These are phyloP conservation scores for Meandrusa payeni DNA, from an alignment of 2,888 invertebrate species.

Conservation along the genomic window DNA sequence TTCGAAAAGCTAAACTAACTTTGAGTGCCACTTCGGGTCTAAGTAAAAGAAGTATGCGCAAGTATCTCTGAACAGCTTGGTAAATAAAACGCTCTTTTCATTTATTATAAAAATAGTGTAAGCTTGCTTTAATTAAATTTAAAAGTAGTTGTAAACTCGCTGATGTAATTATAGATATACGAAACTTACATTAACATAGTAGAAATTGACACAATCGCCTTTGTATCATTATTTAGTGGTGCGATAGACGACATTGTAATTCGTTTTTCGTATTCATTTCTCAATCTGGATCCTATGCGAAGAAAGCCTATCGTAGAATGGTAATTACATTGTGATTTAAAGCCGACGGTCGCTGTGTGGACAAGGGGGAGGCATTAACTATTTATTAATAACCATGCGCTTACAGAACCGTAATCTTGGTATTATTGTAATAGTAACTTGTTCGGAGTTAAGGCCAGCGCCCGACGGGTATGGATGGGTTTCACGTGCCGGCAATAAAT, in stretches of 20 bases:
- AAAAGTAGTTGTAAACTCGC: background rate
- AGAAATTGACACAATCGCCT: conserved; percentile 13
- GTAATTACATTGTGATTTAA: conserved; percentile 71
- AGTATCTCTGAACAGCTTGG: too few species aligned
- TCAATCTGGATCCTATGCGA: conserved; percentile 46
- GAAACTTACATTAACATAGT: conserved; percentile 9
- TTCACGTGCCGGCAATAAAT: conserved; percentile 23
- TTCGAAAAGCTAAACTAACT: too few species aligned
- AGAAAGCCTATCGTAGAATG: conserved; percentile 55
- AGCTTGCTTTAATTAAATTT: too few species aligned
- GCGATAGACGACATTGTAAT: conserved; percentile 32
- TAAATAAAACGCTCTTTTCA: too few species aligned
- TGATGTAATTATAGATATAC: conserved; percentile 6
- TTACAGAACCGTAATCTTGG: conserved; percentile 55
- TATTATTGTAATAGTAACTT: conserved; percentile 64
- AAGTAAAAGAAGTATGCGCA: too few species aligned
- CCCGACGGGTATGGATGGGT: conserved; percentile 45
- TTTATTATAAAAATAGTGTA: too few species aligned
- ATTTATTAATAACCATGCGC: conserved; percentile 66
- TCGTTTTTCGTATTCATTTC: conserved; percentile 52
- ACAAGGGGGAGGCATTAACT: conserved; percentile 57
- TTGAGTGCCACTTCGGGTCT: too few species aligned
- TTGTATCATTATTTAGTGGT: conserved; percentile 7
- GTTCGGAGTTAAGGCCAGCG: conserved; percentile 44
- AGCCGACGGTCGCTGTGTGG: conserved; percentile 49